Evolutionary conservation across 1,140 invertebrate genomes (phyloP), one percentile per base, ranked within the genome.

Genomic region (Danaus plexippus): DNA sequence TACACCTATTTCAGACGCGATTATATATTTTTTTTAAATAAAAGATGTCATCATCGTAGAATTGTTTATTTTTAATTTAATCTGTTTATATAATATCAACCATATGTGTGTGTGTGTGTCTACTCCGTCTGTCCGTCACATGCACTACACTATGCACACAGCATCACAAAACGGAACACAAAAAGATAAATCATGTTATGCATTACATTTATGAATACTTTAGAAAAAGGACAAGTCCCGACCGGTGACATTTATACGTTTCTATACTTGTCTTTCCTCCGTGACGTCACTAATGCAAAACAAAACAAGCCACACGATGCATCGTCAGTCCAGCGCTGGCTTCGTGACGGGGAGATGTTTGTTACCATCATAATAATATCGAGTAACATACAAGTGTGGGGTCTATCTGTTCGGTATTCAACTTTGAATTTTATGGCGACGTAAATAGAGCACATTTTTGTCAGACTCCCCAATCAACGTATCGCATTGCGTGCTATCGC

Each of bases 91-190:
- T 44, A 46, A 32, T 41, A 54, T 40, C n/a, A 44, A 40, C 50
- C 11, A 22, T n/a, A 56, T 52, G 51, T 45, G 57, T 59, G 7
- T 32, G 4, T 32, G 22, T 32, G 22, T 32, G 7, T 32, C 2
- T 22, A 40, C 42, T 69, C 60, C 63, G 52, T 61, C 62, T 59
- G 59, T 53, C 67, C 61, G 71, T 71, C 62, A 73, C 76, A 77
- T 77, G 69, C 69, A 85, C 88, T 81, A 90, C 84, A 88, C 78
- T 80, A 81, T 73, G 71, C 77, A 81, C 75, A 79, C 74, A 75
- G 77, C 67, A 61, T 71, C 67, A 69, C 59, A 69, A 72, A 75
- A 77, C 67, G 77, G 73, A 78, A 76, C 67, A 79, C 54, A 77
- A 74, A 74, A 66, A 64, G 66, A 69, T 43, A 50, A 41, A 42